Percentiles rank a stretch among this genome's conserved stretches.
phyloP scores from a whole-genome alignment of 2,113 vertebrate species.

The Oenanthe melanoleuca region DNA sequence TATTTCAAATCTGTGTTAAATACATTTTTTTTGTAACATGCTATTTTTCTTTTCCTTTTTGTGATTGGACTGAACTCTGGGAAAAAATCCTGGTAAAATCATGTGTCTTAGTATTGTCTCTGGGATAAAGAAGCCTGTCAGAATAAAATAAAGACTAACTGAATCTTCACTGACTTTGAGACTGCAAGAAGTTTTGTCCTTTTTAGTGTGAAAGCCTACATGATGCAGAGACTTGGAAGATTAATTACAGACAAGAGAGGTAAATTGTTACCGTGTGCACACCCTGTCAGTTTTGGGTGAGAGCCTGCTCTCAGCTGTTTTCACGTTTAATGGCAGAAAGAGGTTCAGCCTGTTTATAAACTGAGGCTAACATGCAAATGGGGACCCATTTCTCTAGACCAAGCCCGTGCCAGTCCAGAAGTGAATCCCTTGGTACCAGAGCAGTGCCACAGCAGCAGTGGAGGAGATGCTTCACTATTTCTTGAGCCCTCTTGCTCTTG shows the following conservation, averaged over 20 bases:
- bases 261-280: not conserved
- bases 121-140: constrained; percentile 30
- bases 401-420: fast-evolving
- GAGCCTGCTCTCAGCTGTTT: not conserved
- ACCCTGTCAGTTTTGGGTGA: not conserved
- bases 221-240: not conserved
- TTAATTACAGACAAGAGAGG: not conserved
- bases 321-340: not conserved
- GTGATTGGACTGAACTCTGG: not conserved
- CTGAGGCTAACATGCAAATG: not conserved
- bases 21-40: not conserved
- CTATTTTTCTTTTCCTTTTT: not conserved
- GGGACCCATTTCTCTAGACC: not conserved
- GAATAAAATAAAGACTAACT: constrained; percentile 49
- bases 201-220: not conserved
- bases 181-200: not conserved
- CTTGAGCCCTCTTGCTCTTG: not conserved
- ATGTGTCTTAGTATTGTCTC: not conserved
- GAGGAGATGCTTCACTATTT: not conserved
- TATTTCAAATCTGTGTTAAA: not conserved
- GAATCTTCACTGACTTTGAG: constrained; percentile 37
- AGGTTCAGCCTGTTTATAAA: not conserved
- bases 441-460: not conserved
- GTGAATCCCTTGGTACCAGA: not conserved
- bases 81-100: not conserved